Evolutionary conservation across 2,888 invertebrate species (phyloP), one percentile per base, ranked within the genome.

Genomic region (Drosophila kambysellisi): DNA sequence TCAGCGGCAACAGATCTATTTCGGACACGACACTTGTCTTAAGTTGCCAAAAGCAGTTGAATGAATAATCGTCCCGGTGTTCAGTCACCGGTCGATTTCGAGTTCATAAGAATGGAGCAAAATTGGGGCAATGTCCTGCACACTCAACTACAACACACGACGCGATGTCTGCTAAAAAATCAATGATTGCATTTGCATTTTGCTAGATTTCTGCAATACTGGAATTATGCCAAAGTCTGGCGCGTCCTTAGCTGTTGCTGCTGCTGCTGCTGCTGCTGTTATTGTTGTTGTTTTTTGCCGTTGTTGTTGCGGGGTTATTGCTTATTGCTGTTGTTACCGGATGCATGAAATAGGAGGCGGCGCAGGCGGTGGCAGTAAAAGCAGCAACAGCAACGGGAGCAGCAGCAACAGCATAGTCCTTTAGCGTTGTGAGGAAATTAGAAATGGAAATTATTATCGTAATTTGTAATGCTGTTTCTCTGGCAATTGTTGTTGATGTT

Each of bases 361-460:
- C 12, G 58, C 11, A 54, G 63, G 48, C 46, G 25, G 46, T 8
- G 39, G 11, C 46, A 20, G 60, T 43, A 60, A 57, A 30, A 48
- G 41, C 64, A 37, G 41, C 53, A 52, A 2, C 33, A 29, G 56
- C 46, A 61, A 35, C 37, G 48, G 20, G 20, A 25, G 20, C 20
- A 25, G 33, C 52, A 58, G 64, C 70, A 76, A 73, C 71, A 52
- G 89, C 78, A 82, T 74, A 88, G 75, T 79, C 85, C 88, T 89
- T 83, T 72, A 69, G 73, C 79, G 70, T 82, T 74, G 70, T 66
- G 67, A 91, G 87, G 91, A 91, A 91, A 90, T 90, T 91, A 89
- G 91, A 88, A 91, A 91, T 86, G 89, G 91, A 91, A 91, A 91
- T 91, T 91, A 89, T 90, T 91, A 91, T 91, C 83, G 90, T 88